Percentiles rank a stretch among this genome's conserved stretches.
Conservation (phyloP, 1,140 invertebrate species). For the Cotesia glomerata region DNA sequence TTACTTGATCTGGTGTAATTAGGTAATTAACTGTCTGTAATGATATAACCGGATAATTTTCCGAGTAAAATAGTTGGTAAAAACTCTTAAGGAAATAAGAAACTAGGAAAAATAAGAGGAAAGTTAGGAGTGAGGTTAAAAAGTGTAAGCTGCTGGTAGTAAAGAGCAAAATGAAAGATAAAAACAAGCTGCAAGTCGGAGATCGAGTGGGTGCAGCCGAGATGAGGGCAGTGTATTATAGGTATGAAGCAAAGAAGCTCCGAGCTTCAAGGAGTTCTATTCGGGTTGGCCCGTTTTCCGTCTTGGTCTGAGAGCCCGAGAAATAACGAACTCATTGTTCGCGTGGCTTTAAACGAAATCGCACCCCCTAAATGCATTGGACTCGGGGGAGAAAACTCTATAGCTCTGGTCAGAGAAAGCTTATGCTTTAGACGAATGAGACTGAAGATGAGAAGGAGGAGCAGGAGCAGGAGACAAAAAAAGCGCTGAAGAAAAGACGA, state of each 20-base stretch:
- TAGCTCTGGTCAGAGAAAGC: not conserved
- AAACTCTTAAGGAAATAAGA: not conserved
- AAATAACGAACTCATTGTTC: constrained; percentile 28
- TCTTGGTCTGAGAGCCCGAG: not conserved
- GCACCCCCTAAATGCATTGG: constrained; percentile 18
- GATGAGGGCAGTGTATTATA: too few species aligned
- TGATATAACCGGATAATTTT: too few species aligned
- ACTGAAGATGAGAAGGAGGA: not conserved
- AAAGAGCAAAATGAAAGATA: constrained; percentile 5
- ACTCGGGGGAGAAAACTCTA: constrained; percentile 10
- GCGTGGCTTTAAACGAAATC: constrained; percentile 24
- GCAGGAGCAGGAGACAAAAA: too few species aligned
- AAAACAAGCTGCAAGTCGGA: not conserved
- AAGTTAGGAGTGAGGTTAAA: constrained; percentile 11
- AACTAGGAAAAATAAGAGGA: not conserved
- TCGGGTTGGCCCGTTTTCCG: too few species aligned
- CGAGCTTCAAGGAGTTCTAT: not conserved
- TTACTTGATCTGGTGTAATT: too few species aligned
- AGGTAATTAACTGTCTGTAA: too few species aligned
- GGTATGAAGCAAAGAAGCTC: not conserved
- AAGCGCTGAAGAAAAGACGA: too few species aligned
- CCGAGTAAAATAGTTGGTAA: too few species aligned
- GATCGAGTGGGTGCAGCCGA: not conserved
- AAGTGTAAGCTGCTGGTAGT: constrained; percentile 1
- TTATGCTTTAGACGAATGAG: constrained; percentile 1